Evolutionary conservation across 2,113 vertebrate species (phyloP), one percentile per base, ranked within the genome.

Genomic region (Macrotus californicus): DNA sequence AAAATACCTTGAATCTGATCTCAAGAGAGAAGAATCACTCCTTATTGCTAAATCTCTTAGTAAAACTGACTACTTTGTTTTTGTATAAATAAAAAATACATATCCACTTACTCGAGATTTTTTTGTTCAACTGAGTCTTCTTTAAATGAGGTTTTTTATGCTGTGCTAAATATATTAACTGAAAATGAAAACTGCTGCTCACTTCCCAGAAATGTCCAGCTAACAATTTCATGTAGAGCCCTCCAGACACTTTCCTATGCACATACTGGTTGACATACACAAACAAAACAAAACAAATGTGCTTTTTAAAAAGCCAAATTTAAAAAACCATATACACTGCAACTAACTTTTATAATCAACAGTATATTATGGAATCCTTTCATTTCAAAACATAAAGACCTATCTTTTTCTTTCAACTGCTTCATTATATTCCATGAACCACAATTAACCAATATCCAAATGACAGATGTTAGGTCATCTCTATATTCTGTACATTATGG

Each of bases 401-500:
- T 92, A 89, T 50, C 7, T 56, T 91, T 90, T 61, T 79, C 54
- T 93, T 83, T 79, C 61, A 87, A 31, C 26, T 66, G 41, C 39
- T 93, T 82, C 39, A 76, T 72, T 91, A 91, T 66, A 88, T 50
- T 81, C 46, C 7, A 54, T 67, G 29, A 88, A 77, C 22, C 39
- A 92, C 7, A 70, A 94, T 73, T 86, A 93, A 66, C 14, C 43
- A 88, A 72, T 41, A 26, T 26, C 46, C 50, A 72, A 39, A 3
- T 96, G 64, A 81, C 19, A 89, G 43, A 90, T 87, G 43, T 90
- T 75, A 91, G 34, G 54, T 75, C 19, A 92, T 87, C 80, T 83
- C 75, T 90, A 26, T 81, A 22, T 81, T 94, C 80, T 56, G 64
- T 29, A 75, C 64, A 76, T 81, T 93, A 86, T 6, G 89, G 77